These are phyloP conservation scores for Myotis myotis DNA, from an alignment of 2,797 vertebrate species.

Conservation along the genomic window DNA sequence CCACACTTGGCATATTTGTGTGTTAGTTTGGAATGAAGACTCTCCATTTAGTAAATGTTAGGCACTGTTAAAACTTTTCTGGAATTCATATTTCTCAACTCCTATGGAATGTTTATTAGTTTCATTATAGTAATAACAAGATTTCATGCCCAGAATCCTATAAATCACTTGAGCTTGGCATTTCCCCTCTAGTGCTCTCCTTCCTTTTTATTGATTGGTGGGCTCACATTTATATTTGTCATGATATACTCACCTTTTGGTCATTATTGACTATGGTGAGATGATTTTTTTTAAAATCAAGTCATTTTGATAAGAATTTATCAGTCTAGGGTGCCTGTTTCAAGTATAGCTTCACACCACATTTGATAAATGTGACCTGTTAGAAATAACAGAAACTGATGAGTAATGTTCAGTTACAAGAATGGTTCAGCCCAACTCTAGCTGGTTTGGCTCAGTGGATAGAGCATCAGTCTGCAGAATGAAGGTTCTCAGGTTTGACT, in stretches of 20 bases:
- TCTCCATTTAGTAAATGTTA: slow-evolving; percentile 36
- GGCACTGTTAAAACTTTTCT: slow-evolving; percentile 22
- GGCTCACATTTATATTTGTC: neutral
- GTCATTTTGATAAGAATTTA: slow-evolving; percentile 10
- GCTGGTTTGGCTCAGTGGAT: no score
- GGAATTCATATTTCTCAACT: slow-evolving; percentile 61
- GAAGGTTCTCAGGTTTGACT: no score
- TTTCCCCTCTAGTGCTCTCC: neutral
- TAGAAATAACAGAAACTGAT: neutral
- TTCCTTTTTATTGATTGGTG: neutral
- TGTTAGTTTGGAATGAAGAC: slow-evolving; percentile 36
- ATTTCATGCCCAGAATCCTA: slow-evolving; percentile 14
- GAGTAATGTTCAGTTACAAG: neutral
- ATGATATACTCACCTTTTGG: neutral
- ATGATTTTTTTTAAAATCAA: neutral
- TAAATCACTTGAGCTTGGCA: neutral
- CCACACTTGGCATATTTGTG: neutral
- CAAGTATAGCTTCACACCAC: neutral
- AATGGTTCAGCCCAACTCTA: neutral
- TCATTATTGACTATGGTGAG: neutral
- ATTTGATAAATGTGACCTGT: neutral
- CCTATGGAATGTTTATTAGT: slow-evolving; percentile 65
- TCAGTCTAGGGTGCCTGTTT: neutral
- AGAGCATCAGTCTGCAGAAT: no score
- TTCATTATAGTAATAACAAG: slow-evolving; percentile 51